Percentiles rank a stretch among this genome's conserved stretches.
These are phyloP conservation scores for Knipowitschia caucasica DNA, from an alignment of 2,797 vertebrate species.

Conservation along the genomic window DNA sequence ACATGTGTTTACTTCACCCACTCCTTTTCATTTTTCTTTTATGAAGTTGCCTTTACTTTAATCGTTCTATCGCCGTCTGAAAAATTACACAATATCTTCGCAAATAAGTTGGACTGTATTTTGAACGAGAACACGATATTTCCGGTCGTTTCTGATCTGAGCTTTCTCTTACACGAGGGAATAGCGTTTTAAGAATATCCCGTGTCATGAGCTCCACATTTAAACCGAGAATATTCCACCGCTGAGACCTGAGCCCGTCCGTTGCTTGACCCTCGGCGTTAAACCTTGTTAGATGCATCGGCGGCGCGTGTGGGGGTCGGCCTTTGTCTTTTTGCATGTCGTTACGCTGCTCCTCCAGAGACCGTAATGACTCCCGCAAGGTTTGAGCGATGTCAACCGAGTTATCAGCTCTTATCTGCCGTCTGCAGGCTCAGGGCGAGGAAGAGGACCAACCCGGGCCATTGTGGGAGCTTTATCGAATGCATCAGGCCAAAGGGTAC, in stretches of 20 bases:
- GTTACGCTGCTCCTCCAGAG: not conserved
- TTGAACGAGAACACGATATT: too few species aligned
- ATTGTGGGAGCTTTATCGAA: slow-evolving; percentile 2
- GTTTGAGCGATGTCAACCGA: slow-evolving; percentile 5
- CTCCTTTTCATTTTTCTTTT: too few species aligned
- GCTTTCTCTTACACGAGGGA: too few species aligned
- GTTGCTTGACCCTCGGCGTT: not conserved
- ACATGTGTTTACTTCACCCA: too few species aligned
- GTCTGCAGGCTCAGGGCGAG: not conserved
- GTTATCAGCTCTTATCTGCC: slow-evolving; percentile 2
- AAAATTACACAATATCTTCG: too few species aligned
- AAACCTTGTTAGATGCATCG: not conserved
- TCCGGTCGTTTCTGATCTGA: too few species aligned
- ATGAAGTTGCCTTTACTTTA: too few species aligned
- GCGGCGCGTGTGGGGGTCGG: not conserved
- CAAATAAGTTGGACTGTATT: too few species aligned
- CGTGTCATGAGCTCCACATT: not conserved
- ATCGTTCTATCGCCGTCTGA: too few species aligned
- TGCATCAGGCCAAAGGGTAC: not conserved
- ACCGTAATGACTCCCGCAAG: slow-evolving; percentile 5
- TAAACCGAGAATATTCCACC: not conserved
- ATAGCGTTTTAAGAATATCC: too few species aligned
- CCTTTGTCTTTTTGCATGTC: slow-evolving; percentile 7
- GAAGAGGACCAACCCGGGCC: not conserved
- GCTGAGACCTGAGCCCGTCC: too few species aligned